A percentile compares a stretch with the other conserved stretches of the same genome.
phyloP scores from a whole-genome alignment of 2,888 invertebrate species.

The Tenthredo distinguenda region DNA sequence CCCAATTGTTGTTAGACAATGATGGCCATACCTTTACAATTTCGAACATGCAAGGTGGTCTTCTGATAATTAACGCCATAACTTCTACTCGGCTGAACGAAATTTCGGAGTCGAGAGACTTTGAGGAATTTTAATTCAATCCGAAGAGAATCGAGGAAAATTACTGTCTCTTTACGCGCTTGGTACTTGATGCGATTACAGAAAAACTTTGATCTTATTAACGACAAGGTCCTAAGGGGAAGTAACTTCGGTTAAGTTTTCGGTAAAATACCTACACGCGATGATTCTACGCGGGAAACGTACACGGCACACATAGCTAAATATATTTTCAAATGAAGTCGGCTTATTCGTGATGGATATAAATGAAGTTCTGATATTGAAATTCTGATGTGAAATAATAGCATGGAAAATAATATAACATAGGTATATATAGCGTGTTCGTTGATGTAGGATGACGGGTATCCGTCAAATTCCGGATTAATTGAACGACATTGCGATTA shows the following conservation, averaged over 20 bases:
- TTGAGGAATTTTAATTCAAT: not conserved
- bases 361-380: slow-evolving; percentile 37
- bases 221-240: not conserved
- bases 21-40: slow-evolving; percentile 49
- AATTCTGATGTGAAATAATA: slow-evolving; percentile 19
- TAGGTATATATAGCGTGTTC: not conserved
- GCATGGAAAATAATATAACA: slow-evolving; percentile 19
- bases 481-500: not conserved
- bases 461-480: not conserved
- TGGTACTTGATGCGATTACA: not conserved
- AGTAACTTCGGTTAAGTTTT: not conserved
- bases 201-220: not conserved
- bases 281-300: not conserved
- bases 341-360: slow-evolving; percentile 19
- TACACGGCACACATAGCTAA: not conserved
- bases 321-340: not conserved
- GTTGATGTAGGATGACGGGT: not conserved
- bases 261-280: not conserved
- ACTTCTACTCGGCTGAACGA: not conserved
- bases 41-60: slow-evolving; percentile 29
- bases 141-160: not conserved
- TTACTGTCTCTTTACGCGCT: not conserved
- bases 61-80: slow-evolving; percentile 11
- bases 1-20: slow-evolving; percentile 56
- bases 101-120: not conserved